Base-by-base conservation (phyloP, 1,140 invertebrate genomes). In the Eupristina koningsbergeri region DNA sequence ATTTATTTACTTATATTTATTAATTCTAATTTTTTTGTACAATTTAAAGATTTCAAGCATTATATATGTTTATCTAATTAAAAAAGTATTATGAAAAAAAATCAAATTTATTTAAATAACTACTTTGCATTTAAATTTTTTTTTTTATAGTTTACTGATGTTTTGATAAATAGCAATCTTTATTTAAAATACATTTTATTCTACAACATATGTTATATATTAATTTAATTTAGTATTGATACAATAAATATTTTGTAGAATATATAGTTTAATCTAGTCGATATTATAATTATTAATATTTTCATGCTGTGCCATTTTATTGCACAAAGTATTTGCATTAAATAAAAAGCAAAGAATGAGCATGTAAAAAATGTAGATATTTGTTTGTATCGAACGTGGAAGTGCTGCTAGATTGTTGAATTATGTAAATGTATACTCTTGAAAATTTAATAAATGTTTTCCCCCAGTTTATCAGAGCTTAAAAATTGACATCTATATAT, bases 221-320 rank as follows among this genome's bases (percentile, higher is more conserved):
- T 29, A 39, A 50, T 69, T 31, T 69, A 26, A 69, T 47, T 71
- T 53, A 73, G 82, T 79, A 78, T 73, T 83, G 45, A 45, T 34
- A 50, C 36, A 26, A 0, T 22, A n/a, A 64, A 61, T 83, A 47
- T 69, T 29, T 36, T 73, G 75, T 80, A 80, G 69, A 47, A 39
- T 36, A 84, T 50, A 39, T 84, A 84, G 77, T 80, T 79, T 80
- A 47, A 75, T 84, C 83, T 84, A 84, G 83, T 84, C 77, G 50
- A 84, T 63, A 79, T 78, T 17, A 63, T 73, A 64, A 58, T 61
- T 45, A 73, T 74, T 47, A 77, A 63, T 53, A 9, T 58, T 17
- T 79, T 29, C 45, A 17, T 31, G 26, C 39, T 47, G 61, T 83
- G 63, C 36, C 74, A 77, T 53, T 64, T 64, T 45, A 17, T 29